Conservation (phyloP, 2,888 invertebrate genomes). For the Sinelater perroti region DNA sequence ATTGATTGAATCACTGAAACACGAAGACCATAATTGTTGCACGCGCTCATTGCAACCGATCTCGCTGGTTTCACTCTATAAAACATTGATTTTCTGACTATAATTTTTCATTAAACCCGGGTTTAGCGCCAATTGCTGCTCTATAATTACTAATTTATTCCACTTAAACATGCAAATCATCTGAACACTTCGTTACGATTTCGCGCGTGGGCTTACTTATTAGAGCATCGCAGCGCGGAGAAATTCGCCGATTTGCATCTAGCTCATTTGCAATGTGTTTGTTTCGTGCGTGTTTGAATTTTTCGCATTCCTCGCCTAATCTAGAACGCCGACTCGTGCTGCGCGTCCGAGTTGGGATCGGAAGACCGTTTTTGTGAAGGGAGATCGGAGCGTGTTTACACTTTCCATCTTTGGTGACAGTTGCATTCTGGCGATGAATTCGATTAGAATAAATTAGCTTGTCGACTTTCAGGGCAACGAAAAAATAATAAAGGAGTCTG, state of each 20-base stretch:
- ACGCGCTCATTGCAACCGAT: no score
- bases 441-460: not conserved
- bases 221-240: conserved; percentile 16
- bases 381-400: no score
- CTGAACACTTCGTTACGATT: not conserved
- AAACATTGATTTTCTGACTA: no score
- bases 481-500: no score
- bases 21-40: no score
- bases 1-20: no score
- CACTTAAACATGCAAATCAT: conserved; percentile 9
- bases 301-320: conserved; percentile 22
- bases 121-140: no score
- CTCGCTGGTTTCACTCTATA: no score
- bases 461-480: no score
- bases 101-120: no score
- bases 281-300: conserved; percentile 22
- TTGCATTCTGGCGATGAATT: not conserved
- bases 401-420: not conserved
- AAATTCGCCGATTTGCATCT: conserved; percentile 14
- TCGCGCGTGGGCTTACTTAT: conserved; percentile 6
- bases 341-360: no score
- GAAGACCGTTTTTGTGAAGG: no score
- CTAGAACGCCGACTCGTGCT: conserved; percentile 16
- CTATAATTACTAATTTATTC: conserved; percentile 3
- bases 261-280: conserved; percentile 4